These are phyloP conservation scores for Strigamia crassipes DNA, from an alignment of 2,888 invertebrate genomes.

Conservation along the genomic window DNA sequence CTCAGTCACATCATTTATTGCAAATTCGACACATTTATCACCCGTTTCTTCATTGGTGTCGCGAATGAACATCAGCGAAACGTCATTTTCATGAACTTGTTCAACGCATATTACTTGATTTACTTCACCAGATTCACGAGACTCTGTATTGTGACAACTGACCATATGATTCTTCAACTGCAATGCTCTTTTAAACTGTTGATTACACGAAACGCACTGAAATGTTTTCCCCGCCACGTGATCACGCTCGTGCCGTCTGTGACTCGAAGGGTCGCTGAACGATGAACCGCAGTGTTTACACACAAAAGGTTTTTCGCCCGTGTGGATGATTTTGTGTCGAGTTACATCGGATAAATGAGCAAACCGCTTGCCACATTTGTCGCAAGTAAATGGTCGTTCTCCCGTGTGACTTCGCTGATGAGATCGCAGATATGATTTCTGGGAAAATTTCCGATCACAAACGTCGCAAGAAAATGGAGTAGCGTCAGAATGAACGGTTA, in stretches of 20 bases:
- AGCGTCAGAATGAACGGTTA: conserved; percentile 42
- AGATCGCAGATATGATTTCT: conserved; percentile 36
- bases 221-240: conserved; percentile 49
- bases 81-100: neutral
- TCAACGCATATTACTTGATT: conserved; percentile 3
- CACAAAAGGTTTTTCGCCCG: conserved; percentile 51
- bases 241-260: conserved; percentile 50
- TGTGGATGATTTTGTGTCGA: conserved; percentile 51
- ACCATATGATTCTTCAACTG: conserved; percentile 50
- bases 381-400: conserved; percentile 49
- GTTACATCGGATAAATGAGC: conserved; percentile 50
- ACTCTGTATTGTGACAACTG: neutral
- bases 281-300: conserved; percentile 51
- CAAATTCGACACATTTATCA: neutral
- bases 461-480: conserved; percentile 24
- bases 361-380: conserved; percentile 50
- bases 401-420: conserved; percentile 44
- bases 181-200: conserved; percentile 50
- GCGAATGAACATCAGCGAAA: neutral
- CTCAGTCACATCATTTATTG: neutral
- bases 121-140: neutral
- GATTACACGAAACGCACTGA: conserved; percentile 50
- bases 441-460: conserved; percentile 31
- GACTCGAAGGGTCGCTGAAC: conserved; percentile 51
- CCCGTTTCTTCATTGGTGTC: neutral